Evolutionary conservation across 2,888 invertebrate genomes (phyloP).

Genomic region (Protophormia terraenovae): DNA sequence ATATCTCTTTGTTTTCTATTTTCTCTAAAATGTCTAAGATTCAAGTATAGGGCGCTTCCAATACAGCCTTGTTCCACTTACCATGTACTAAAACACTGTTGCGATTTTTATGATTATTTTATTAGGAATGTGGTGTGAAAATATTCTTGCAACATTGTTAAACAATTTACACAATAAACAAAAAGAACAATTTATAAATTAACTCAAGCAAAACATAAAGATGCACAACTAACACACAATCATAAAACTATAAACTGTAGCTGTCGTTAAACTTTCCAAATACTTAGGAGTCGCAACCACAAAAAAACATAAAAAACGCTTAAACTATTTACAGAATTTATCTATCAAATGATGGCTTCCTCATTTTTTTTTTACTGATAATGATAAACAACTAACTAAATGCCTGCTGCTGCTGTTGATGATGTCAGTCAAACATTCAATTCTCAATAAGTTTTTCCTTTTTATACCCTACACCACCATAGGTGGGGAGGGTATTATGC

Average conservation of each 20-base stretch:
- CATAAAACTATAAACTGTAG: background rate
- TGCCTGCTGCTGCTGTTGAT: conserved; percentile 9
- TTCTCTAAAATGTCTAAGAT: too few relatives aligned
- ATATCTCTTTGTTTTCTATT: too few relatives aligned
- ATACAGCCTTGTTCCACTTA: background rate
- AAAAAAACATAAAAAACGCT: conserved; percentile 1
- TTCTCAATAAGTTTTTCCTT: too few relatives aligned
- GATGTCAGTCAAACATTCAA: conserved; percentile 48
- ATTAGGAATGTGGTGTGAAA: conserved; percentile 35
- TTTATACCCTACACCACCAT: too few relatives aligned
- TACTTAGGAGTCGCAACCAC: conserved; percentile 6
- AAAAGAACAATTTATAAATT: background rate
- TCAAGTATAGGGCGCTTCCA: background rate
- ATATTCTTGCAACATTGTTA: background rate
- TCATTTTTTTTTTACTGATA: background rate
- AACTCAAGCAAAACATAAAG: background rate
- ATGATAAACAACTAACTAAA: background rate
- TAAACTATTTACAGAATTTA: background rate
- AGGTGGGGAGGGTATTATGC: too few relatives aligned
- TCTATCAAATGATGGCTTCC: background rate
- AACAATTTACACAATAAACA: background rate
- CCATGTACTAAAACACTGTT: background rate
- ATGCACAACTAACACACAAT: background rate
- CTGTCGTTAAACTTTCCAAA: too few relatives aligned
- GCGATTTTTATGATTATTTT: conserved; percentile 27